phyloP scores from a whole-genome alignment of 1,140 invertebrate genomes.

The Globodera rostochiensis region DNA sequence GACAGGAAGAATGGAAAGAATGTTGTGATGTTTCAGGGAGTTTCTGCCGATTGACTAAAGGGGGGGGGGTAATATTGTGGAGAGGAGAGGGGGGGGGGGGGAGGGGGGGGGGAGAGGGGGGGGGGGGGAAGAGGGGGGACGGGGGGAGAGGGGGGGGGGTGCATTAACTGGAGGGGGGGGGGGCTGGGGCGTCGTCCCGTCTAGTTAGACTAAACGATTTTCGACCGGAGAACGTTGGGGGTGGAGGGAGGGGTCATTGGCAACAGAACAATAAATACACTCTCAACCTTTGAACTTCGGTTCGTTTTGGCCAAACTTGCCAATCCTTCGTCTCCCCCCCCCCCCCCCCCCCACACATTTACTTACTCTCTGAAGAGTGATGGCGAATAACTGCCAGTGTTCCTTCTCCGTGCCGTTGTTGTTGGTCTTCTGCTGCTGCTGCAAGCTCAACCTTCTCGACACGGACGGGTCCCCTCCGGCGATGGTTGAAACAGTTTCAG shows the following conservation, averaged over 20 bases:
- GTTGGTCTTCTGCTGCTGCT: background rate
- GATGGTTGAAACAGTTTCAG: background rate
- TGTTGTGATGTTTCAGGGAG: background rate
- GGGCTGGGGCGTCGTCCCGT: too few species aligned
- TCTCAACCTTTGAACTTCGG: background rate
- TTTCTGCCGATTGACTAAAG: too few species aligned
- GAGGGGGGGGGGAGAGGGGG: background rate
- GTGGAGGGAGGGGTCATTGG: background rate
- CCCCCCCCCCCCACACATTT: background rate
- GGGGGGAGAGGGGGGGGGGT: too few species aligned
- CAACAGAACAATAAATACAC: background rate
- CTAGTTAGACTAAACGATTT: too few species aligned
- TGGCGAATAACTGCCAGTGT: slow-evolving; percentile 28
- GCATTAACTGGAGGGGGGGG: too few species aligned
- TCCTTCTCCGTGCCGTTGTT: slow-evolving; percentile 18
- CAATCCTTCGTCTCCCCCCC: background rate
- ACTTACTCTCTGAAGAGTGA: slow-evolving; percentile 17
- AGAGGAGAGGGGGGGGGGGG: too few species aligned
- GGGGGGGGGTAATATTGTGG: too few species aligned
- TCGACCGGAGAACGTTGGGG: background rate
- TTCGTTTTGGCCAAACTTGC: background rate
- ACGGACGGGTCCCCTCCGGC: too few species aligned
- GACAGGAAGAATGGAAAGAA: background rate
- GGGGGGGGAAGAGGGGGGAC: too few species aligned
- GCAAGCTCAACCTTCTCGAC: too few species aligned